Evolutionary conservation across 2,888 invertebrate genomes (phyloP), one percentile per base, ranked within the genome.

Genomic region (Strigamia transsilvanica): DNA sequence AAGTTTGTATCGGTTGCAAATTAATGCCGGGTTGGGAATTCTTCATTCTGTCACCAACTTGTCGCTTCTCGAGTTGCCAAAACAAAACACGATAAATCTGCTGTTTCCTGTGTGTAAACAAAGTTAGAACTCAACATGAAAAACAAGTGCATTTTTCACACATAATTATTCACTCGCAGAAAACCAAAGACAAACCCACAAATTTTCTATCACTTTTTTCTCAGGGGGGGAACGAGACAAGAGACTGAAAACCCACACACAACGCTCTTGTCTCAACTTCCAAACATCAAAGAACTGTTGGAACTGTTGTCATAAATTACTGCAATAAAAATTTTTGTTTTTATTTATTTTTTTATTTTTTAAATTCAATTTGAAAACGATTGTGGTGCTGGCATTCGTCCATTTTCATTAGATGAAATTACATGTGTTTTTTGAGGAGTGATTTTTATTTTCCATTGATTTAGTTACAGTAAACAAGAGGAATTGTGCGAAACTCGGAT

Each of bases 111-210:
- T 61, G 21, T 61, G 61, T 61, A 61, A 61, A 61, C 61, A 61
- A 61, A 18, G 13, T 61, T 23, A 18, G 61, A n/a, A 46, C 21
- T 10, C 9, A 21, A 0, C 18, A 61, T 61, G 23, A 61, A 61
- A 61, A 61, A 61, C 61, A 61, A 61, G 61, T 61, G 61, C 61
- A 61, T 61, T 61, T 61, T 61, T 61, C 61, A 61, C 61, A 61
- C 61, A 23, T 61, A 61, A 61, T 61, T 23, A 61, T 61, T 61
- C 61, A 61, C 61, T 61, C 23, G 46, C 23, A 61, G 61, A 61
- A 61, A 61, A 18, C 2, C 6, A 61, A 61, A 61, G n/a, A 61
- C 61, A 18, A 61, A 61, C 18, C 61, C 61, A 61, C 61, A 61
- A 61, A 61, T 61, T 61, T 51, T 10, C 15, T 18, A 51, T 10